These are phyloP conservation scores for Osmerus eperlanus DNA, from an alignment of 2,113 vertebrate species.

Conservation along the genomic window DNA sequence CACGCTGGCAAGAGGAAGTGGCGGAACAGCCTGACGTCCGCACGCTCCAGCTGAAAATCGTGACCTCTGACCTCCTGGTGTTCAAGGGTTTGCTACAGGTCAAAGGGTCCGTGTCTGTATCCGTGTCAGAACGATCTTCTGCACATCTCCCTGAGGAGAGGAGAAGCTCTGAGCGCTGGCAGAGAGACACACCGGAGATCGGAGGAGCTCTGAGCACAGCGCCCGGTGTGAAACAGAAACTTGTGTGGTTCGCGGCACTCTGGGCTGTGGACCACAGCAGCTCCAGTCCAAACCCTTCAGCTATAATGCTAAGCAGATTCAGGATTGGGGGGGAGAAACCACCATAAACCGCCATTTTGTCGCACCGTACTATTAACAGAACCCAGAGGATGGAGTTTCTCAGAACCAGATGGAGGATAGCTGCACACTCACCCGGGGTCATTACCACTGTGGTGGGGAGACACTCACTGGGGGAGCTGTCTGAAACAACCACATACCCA, in stretches of 20 bases:
- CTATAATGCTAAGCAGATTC: constrained; percentile 25
- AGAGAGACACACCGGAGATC: no score
- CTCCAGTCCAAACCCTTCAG: background rate
- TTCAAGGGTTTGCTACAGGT: background rate
- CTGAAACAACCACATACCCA: constrained; percentile 48
- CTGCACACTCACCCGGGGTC: constrained; percentile 25
- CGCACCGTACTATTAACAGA: constrained; percentile 22
- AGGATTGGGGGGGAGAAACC: constrained; percentile 13
- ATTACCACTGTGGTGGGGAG: constrained; percentile 37
- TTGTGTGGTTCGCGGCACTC: no score
- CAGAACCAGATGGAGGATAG: constrained; percentile 24
- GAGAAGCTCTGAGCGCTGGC: no score
- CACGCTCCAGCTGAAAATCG: constrained; percentile 49
- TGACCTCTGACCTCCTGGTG: constrained; percentile 50
- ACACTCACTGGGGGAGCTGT: constrained; percentile 24
- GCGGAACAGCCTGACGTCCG: constrained; percentile 57
- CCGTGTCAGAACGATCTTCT: no score
- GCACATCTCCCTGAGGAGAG: no score
- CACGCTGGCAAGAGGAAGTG: constrained; percentile 73
- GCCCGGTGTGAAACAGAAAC: no score
- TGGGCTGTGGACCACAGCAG: no score
- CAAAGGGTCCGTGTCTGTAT: background rate
- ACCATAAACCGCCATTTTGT: constrained; percentile 15
- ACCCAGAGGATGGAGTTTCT: background rate
- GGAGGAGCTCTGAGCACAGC: no score